phyloP scores from a whole-genome alignment of 2,113 vertebrate species.

The Eptatretus burgeri region DNA sequence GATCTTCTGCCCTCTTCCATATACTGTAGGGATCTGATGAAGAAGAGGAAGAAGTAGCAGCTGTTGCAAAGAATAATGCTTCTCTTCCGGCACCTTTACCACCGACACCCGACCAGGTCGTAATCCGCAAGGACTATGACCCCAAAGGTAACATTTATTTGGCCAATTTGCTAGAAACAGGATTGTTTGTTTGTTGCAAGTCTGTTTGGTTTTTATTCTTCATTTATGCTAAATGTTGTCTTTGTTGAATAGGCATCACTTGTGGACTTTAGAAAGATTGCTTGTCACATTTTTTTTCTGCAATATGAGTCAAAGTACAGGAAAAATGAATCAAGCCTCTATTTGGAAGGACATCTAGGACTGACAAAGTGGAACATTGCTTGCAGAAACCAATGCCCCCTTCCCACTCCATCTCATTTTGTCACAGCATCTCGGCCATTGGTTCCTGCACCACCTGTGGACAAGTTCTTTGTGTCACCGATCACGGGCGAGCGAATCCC shows the following conservation, averaged over 20 bases:
- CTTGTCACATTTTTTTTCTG: no score
- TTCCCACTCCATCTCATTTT: slow-evolving; percentile 8
- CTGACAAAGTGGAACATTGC: no score
- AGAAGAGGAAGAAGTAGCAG: slow-evolving; percentile 61
- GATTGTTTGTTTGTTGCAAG: background rate
- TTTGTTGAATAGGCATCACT: background rate
- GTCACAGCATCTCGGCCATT: slow-evolving; percentile 44
- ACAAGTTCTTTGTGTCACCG: slow-evolving; percentile 84
- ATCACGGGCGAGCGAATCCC: slow-evolving; percentile 92
- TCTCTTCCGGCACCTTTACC: slow-evolving; percentile 84
- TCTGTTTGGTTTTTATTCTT: background rate
- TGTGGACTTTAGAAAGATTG: no score
- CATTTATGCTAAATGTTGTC: background rate
- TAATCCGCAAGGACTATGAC: slow-evolving; percentile 87
- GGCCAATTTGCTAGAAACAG: background rate
- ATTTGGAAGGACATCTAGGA: no score
- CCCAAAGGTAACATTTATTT: slow-evolving; percentile 41
- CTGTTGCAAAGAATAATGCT: slow-evolving; percentile 59
- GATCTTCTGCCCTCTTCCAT: no score
- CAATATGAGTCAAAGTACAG: no score
- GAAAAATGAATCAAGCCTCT: no score
- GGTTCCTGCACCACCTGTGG: slow-evolving; percentile 24
- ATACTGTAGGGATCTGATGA: slow-evolving; percentile 91
- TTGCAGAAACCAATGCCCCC: no score
- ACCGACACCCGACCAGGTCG: slow-evolving; percentile 85